A percentile compares a stretch with the other conserved stretches of the same genome.
These are phyloP conservation scores for Piaya cayana DNA, from an alignment of 2,113 vertebrate genomes.

Conservation along the genomic window DNA sequence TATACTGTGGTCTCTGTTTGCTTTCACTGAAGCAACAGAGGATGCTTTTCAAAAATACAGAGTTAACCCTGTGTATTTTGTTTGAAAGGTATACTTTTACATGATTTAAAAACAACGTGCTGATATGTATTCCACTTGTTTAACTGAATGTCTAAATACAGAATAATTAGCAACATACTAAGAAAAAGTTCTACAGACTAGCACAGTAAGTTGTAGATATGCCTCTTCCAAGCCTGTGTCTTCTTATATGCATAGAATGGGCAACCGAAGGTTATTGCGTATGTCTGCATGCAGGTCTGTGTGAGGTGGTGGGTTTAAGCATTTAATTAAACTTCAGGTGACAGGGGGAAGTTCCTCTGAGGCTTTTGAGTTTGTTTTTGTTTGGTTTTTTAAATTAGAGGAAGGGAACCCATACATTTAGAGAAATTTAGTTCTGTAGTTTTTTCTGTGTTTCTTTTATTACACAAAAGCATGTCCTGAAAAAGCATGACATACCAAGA, in stretches of 20 bases:
- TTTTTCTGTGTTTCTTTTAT: background rate
- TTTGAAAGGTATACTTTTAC: background rate
- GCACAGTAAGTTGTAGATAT: background rate
- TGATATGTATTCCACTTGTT: background rate
- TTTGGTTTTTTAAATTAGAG: background rate
- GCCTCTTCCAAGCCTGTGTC: background rate
- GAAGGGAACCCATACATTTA: background rate
- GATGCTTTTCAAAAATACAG: background rate
- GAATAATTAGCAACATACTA: background rate
- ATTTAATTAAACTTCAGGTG: background rate
- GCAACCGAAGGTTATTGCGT: background rate
- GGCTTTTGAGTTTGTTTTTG: background rate
- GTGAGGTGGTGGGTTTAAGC: background rate
- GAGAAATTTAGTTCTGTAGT: background rate
- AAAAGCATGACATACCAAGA: background rate
- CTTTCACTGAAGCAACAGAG: background rate
- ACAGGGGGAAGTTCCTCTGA: background rate
- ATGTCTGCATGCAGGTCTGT: background rate
- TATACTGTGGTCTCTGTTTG: background rate
- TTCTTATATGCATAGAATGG: background rate
- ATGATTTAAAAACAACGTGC: background rate
- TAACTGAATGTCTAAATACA: background rate
- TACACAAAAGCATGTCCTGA: background rate
- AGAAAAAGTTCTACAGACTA: background rate
- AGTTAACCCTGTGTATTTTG: background rate